These are phyloP conservation scores for Tetheella fluctuosa DNA, from an alignment of 2,888 invertebrate species.

Conservation along the genomic window DNA sequence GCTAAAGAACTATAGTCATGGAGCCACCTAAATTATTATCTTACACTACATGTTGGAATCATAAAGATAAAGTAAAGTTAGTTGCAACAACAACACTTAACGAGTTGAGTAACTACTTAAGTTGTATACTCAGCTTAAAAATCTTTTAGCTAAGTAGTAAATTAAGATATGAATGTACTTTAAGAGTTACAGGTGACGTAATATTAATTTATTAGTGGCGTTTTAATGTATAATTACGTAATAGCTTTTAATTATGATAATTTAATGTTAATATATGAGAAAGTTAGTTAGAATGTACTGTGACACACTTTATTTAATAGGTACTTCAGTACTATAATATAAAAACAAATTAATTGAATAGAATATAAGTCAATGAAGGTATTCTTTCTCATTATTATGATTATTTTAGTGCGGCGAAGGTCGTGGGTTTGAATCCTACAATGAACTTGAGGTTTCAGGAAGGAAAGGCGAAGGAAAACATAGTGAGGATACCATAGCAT, in stretches of 20 bases:
- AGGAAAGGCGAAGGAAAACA: no score
- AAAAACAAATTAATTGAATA: no score
- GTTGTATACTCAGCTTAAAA: conserved; percentile 20
- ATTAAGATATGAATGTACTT: conserved; percentile 7
- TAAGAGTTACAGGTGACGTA: conserved; percentile 7
- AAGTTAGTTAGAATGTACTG: neutral
- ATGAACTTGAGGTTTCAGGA: no score
- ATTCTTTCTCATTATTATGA: no score
- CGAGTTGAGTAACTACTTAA: conserved; percentile 45
- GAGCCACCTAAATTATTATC: conserved; percentile 35
- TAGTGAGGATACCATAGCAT: no score
- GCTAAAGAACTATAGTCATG: conserved; percentile 26
- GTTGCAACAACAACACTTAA: conserved; percentile 39
- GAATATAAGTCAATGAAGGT: no score
- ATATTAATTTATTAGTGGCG: conserved; percentile 7
- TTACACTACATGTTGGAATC: conserved; percentile 40
- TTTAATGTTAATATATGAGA: conserved; percentile 12
- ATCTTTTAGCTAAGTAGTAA: conserved; percentile 4
- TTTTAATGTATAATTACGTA: neutral
- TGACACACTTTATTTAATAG: neutral
- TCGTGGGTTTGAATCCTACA: no score
- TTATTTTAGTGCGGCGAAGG: no score
- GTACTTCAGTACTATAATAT: neutral
- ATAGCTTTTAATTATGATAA: conserved; percentile 5
- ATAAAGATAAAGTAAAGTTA: conserved; percentile 39